phyloP scores from a whole-genome alignment of 2,113 vertebrate genomes.

The Mesocricetus auratus region DNA sequence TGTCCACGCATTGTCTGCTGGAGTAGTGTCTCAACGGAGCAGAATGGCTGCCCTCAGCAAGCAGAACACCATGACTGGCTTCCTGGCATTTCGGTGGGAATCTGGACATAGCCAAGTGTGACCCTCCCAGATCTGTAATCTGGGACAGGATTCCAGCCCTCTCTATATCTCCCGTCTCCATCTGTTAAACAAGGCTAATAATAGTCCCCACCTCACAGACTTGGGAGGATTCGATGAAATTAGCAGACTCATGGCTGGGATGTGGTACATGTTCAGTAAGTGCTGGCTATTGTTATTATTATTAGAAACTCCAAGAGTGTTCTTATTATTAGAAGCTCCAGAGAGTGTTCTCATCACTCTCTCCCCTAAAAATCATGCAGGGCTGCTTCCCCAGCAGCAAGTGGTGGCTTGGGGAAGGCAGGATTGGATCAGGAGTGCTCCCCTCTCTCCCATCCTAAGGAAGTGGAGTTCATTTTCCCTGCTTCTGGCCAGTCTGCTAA shows the following conservation, averaged over 20 bases:
- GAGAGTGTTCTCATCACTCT: neutral
- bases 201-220: neutral
- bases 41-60: neutral
- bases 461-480: neutral
- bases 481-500: neutral
- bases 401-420: neutral
- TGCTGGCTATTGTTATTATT: neutral
- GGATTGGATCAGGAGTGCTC: neutral
- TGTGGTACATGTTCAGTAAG: neutral
- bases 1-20: neutral
- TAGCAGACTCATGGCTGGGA: neutral
- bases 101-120: neutral
- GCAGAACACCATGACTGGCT: fast-evolving
- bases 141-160: neutral
- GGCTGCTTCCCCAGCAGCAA: neutral
- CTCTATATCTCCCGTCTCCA: constrained; percentile 20
- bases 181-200: constrained; percentile 15
- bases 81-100: neutral
- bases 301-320: neutral
- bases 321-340: neutral
- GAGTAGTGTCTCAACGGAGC: fast-evolving
- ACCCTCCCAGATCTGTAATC: neutral
- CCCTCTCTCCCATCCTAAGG: neutral
- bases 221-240: constrained; percentile 31
- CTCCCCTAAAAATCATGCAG: neutral